A percentile compares a stretch with the other conserved stretches of the same genome.
Evolutionary conservation across 2,113 vertebrate species (phyloP).

Genomic region (Mesitornis unicolor): DNA sequence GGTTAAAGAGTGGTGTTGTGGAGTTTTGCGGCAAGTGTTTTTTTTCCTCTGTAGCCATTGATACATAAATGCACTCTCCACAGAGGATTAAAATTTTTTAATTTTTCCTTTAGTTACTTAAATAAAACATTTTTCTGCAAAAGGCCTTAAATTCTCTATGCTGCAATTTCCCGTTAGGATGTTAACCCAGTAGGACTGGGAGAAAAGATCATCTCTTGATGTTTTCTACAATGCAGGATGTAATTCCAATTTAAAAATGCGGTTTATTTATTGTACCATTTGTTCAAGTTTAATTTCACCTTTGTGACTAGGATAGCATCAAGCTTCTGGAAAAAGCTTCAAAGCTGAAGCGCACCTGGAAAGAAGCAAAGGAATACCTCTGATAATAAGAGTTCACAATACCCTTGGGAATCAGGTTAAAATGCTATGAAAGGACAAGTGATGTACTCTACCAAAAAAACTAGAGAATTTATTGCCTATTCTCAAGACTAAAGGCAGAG

Average conservation of each 20-base stretch:
- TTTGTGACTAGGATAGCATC: not conserved
- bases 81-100: not conserved
- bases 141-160: not conserved
- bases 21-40: not conserved
- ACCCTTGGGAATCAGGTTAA: not conserved
- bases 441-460: not conserved
- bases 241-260: not conserved
- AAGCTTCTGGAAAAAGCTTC: not conserved
- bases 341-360: not conserved
- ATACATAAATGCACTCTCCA: not conserved
- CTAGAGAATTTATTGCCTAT: not conserved
- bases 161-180: not conserved
- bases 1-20: fast-evolving
- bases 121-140: not conserved
- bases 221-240: not conserved
- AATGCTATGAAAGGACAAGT: not conserved
- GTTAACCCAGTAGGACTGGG: not conserved
- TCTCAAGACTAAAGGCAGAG: not conserved
- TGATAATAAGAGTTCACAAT: not conserved
- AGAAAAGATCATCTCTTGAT: not conserved
- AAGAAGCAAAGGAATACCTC: not conserved
- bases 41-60: not conserved
- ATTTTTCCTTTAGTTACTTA: not conserved
- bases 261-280: not conserved
- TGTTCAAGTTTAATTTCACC: not conserved